Evolutionary conservation across 1,140 invertebrate species (phyloP), one percentile per base, ranked within the genome.

Genomic region (Zeugodacus cucurbitae): DNA sequence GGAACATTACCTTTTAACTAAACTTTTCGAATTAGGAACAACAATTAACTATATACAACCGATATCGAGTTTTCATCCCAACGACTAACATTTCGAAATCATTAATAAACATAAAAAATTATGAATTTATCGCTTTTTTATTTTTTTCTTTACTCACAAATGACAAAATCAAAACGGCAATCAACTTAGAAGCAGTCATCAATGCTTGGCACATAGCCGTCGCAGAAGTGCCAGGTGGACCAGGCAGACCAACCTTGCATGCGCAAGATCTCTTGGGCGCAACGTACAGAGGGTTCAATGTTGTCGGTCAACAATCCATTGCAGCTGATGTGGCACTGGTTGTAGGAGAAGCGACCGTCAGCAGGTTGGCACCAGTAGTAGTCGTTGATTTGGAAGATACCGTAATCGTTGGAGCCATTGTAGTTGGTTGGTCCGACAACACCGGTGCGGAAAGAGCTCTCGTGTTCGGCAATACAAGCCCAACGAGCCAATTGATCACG

Each of bases 351-450:
- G 54, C 89, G 89, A 34, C 90, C 91, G 37, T 74, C 88, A 1
- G 87, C 11, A 29, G 89, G 89, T 87, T 90, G 89, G 70, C 91
- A 92, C 91, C 91, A 92, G 58, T 90, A 91, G 14, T 87, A 87
- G 86, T 90, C 88, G 62, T 92, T 92, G 64, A 92, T 91, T 88
- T 92, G 91, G 87, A 92, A 92, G 57, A 92, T 89, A 34, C 91
- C 91, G 57, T 90, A 91, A 88, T 91, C 91, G 3, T 89, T 59
- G 70, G 90, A 90, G 64, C 90, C 90, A 86, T 92, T 89, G 11
- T 22, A 32, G 44, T 91, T 92, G 26, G 78, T 0, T 2, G 89
- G 88, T 22, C 91, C 90, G 67, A 91, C 89, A 14, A 54, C 48
- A 54, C 14, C 6, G 14, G 48, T 54, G 48, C 48, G 48, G 48